A percentile compares a stretch with the other conserved stretches of the same genome.
phyloP scores from a whole-genome alignment of 92 coral and sea anemone genomes.

The Parazoanthus atlanticus region DNA sequence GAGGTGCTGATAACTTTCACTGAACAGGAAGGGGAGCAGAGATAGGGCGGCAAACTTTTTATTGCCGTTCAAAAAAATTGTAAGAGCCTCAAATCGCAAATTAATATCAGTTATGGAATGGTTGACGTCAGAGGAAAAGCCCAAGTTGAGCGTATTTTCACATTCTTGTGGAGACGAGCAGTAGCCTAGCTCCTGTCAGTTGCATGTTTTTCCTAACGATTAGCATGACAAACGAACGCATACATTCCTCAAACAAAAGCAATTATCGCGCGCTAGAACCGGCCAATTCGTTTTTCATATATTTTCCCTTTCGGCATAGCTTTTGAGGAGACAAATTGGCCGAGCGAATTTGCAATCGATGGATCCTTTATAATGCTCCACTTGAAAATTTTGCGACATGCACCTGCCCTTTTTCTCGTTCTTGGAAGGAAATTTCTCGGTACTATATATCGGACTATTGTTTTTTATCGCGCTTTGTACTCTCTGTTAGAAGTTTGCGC shows the following conservation, averaged over 20 bases:
- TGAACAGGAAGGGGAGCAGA: conserved; percentile 81
- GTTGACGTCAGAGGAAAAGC: conserved; percentile 76
- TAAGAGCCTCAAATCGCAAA: conserved; percentile 74
- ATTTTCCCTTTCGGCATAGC: conserved; percentile 47
- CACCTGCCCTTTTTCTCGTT: conserved; percentile 37
- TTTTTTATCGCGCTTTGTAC: conserved; percentile 49
- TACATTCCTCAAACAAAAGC: conserved; percentile 82
- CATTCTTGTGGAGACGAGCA: conserved; percentile 82
- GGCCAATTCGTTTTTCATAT: conserved; percentile 45
- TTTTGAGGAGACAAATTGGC: conserved; percentile 46
- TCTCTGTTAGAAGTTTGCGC: conserved; percentile 64
- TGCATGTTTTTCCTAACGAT: conserved; percentile 65
- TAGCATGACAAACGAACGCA: conserved; percentile 85
- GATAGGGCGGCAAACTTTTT: conserved; percentile 74
- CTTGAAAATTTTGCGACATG: conserved; percentile 63
- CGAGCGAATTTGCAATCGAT: conserved; percentile 36
- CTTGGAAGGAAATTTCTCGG: conserved; percentile 44
- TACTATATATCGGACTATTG: conserved; percentile 57
- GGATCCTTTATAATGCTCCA: conserved; percentile 34
- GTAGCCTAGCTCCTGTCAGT: conserved; percentile 87
- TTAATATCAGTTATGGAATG: conserved; percentile 66
- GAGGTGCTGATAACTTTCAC: conserved; percentile 85
- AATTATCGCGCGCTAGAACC: conserved; percentile 71
- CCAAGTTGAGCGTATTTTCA: conserved; percentile 65
- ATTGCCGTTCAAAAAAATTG: conserved; percentile 64